Conservation (phyloP, 2,888 invertebrate species). For the Dolichomitus sp. region DNA sequence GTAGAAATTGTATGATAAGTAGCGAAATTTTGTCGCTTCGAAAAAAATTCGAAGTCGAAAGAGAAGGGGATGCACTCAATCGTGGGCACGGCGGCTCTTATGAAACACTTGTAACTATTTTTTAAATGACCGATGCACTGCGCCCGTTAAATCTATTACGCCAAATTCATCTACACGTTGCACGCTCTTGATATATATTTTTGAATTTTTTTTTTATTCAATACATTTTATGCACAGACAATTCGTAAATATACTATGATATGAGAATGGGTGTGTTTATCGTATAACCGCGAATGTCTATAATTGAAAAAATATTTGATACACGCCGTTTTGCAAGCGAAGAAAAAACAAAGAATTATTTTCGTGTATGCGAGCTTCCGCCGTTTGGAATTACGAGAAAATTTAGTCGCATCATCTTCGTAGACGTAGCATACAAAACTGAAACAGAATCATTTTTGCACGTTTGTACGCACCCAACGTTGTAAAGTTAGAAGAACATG, state of each 20-base stretch:
- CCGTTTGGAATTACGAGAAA: slow-evolving; percentile 31
- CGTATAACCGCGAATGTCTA: slow-evolving; percentile 29
- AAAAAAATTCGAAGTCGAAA: slow-evolving; percentile 14
- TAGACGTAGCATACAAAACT: slow-evolving; percentile 69
- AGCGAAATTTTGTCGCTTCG: slow-evolving; percentile 44
- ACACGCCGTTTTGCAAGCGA: slow-evolving; percentile 34
- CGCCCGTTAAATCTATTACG: slow-evolving; percentile 25
- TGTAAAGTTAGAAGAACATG: slow-evolving; percentile 41
- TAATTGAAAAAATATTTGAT: slow-evolving; percentile 33
- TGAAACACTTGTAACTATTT: slow-evolving; percentile 33
- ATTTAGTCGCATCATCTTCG: slow-evolving; percentile 38
- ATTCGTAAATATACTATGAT: slow-evolving; percentile 18
- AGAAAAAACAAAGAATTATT: slow-evolving; percentile 2
- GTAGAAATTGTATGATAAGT: slow-evolving; percentile 57
- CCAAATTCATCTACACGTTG: slow-evolving; percentile 28
- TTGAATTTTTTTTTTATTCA: slow-evolving; percentile 2
- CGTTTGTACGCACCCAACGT: slow-evolving; percentile 75
- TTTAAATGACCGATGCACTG: slow-evolving; percentile 41
- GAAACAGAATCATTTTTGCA: slow-evolving; percentile 79
- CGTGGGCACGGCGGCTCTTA: slow-evolving; percentile 38
- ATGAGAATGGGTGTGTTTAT: slow-evolving; percentile 18
- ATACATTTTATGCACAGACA: slow-evolving; percentile 32
- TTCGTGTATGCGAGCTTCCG: slow-evolving; percentile 28
- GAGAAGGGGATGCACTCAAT: slow-evolving; percentile 42
- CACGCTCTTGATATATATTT: slow-evolving; percentile 23